Conservation (phyloP, 2,113 vertebrate genomes). For the Dermatemys mawii region DNA sequence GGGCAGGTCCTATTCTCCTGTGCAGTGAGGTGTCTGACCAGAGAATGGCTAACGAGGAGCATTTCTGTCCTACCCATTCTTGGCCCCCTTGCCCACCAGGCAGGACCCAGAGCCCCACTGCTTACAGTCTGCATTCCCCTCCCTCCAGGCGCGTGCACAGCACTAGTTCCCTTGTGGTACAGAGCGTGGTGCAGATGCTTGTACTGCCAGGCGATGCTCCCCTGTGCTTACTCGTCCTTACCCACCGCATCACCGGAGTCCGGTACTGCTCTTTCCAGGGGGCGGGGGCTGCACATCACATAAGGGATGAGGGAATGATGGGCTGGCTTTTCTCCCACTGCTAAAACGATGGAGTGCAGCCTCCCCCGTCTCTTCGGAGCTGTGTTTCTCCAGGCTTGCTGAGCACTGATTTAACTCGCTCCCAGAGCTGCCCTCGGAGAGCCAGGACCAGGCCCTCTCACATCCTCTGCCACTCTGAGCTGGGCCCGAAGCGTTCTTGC, state of each 20-base stretch:
- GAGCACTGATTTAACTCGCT: fast-evolving
- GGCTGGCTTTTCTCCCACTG: fast-evolving
- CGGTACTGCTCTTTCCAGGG: not conserved
- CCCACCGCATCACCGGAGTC: not conserved
- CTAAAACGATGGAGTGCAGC: not conserved
- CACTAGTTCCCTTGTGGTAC: fast-evolving
- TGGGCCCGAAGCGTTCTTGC: fast-evolving
- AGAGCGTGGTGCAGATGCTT: not conserved
- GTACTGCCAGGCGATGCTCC: not conserved
- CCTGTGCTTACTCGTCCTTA: not conserved
- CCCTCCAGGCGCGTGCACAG: fast-evolving
- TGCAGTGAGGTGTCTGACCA: fast-evolving
- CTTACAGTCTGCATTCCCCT: fast-evolving
- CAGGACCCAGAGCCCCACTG: fast-evolving
- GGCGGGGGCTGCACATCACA: fast-evolving
- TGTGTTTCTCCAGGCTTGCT: not conserved
- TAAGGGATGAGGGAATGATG: fast-evolving
- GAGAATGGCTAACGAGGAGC: no score
- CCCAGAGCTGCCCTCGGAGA: fast-evolving
- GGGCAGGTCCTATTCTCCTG: not conserved
- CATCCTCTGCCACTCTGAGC: fast-evolving
- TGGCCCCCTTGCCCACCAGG: not conserved
- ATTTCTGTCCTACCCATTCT: no score
- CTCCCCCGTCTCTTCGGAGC: not conserved
- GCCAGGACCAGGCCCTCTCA: fast-evolving